These are phyloP conservation scores for Loripinus fragilis DNA, from an alignment of 2,888 invertebrate genomes.

Conservation along the genomic window DNA sequence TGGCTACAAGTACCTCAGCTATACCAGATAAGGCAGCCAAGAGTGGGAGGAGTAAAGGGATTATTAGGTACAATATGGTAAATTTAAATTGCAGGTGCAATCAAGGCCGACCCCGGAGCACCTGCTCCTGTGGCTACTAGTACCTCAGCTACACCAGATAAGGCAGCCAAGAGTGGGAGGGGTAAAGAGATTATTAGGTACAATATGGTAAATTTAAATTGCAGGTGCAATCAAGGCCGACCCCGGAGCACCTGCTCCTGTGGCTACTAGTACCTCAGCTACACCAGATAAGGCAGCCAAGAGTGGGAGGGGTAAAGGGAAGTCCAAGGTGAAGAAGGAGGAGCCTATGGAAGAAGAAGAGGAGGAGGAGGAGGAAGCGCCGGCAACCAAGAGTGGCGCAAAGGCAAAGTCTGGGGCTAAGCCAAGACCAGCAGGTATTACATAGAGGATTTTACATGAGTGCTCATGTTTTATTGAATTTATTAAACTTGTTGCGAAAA, in stretches of 20 bases:
- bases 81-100: too few relatives aligned
- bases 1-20: conserved; percentile 40
- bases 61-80: too few relatives aligned
- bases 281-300: conserved; percentile 39
- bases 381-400: conserved; percentile 61
- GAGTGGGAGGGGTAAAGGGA: conserved; percentile 23
- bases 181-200: too few relatives aligned
- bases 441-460: too few relatives aligned
- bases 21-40: conserved; percentile 38
- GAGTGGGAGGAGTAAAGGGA: conserved; percentile 34
- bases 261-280: conserved; percentile 40
- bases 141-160: too few relatives aligned
- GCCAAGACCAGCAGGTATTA: conserved; percentile 55
- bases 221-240: conserved; percentile 59
- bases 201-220: too few relatives aligned
- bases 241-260: conserved; percentile 51
- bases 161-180: too few relatives aligned
- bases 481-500: too few relatives aligned
- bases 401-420: conserved; percentile 54
- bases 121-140: too few relatives aligned
- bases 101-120: too few relatives aligned
- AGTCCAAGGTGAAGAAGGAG: conserved; percentile 49
- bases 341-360: conserved; percentile 60
- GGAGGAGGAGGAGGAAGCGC: conserved; percentile 56
- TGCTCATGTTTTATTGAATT: too few relatives aligned